These are phyloP conservation scores for Archilochus colubris DNA, from an alignment of 2,113 vertebrate species.

Conservation along the genomic window DNA sequence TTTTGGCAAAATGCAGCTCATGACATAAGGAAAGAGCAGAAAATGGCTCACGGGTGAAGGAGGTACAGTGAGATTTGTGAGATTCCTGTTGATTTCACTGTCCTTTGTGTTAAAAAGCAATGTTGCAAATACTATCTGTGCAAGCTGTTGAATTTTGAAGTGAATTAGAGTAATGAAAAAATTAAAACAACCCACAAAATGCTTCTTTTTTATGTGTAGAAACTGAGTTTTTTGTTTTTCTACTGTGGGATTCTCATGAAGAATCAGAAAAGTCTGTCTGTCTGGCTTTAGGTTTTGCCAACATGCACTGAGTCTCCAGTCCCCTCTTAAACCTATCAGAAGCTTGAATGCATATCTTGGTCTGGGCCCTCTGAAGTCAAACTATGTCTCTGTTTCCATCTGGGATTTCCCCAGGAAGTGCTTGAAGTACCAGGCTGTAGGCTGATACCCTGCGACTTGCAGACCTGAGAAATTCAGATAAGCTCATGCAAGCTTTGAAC, in stretches of 20 bases:
- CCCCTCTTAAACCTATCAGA: background rate
- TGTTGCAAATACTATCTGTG: background rate
- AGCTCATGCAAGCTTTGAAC: slow-evolving; percentile 38
- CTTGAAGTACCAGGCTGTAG: slow-evolving; percentile 35
- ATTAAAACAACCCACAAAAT: background rate
- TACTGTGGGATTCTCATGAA: background rate
- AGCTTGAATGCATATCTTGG: background rate
- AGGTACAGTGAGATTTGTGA: background rate
- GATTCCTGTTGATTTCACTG: background rate
- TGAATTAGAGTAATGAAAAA: background rate
- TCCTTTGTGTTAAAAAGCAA: background rate
- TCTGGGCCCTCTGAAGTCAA: slow-evolving; percentile 19
- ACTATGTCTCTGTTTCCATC: slow-evolving; percentile 12
- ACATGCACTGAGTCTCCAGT: background rate
- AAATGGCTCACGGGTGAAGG: background rate
- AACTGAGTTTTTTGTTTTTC: background rate
- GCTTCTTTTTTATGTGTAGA: background rate
- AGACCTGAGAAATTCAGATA: slow-evolving; percentile 63
- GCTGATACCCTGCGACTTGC: slow-evolving; percentile 49
- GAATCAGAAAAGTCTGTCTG: background rate
- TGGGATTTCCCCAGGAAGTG: slow-evolving; percentile 29
- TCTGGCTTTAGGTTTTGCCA: background rate
- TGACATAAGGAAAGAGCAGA: background rate
- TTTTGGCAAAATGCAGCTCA: background rate
- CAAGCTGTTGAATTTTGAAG: background rate